A percentile compares a stretch with the other conserved stretches of the same genome.
These are phyloP conservation scores for Acrobasis repandana DNA, from an alignment of 2,888 invertebrate genomes.

Conservation along the genomic window DNA sequence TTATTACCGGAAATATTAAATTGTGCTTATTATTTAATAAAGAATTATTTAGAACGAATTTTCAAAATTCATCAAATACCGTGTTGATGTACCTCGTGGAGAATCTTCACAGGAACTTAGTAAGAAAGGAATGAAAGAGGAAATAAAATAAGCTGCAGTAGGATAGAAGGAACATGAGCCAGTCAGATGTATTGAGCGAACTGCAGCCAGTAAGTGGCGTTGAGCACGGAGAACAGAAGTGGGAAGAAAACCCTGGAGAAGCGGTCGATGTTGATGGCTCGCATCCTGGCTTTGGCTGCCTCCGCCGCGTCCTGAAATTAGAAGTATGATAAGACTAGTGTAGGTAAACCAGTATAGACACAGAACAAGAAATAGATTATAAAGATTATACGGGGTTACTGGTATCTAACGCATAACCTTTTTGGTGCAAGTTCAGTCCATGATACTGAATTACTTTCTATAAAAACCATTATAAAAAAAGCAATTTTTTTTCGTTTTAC, in stretches of 20 bases:
- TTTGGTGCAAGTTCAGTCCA: no score
- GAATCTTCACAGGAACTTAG: background rate
- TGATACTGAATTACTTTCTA: no score
- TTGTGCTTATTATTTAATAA: no score
- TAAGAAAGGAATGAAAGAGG: background rate
- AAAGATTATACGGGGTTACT: no score
- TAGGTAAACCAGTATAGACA: background rate
- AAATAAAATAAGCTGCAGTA: background rate
- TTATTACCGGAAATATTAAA: no score
- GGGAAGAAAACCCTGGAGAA: constrained; percentile 95
- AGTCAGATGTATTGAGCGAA: constrained; percentile 84
- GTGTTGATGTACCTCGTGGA: no score
- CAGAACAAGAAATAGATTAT: no score
- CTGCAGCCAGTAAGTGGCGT: constrained; percentile 94
- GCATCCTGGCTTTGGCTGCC: constrained; percentile 65
- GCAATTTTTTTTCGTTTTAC: no score
- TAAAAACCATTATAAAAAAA: no score
- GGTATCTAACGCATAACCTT: no score
- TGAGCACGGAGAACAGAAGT: constrained; percentile 92
- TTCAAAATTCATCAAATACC: no score
- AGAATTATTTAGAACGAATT: no score
- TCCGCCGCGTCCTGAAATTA: constrained; percentile 68
- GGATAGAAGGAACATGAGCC: constrained; percentile 7
- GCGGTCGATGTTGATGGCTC: constrained; percentile 92
- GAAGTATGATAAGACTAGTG: background rate